Conservation (phyloP, 1,140 invertebrate genomes). For the Epicauta chinensis region DNA sequence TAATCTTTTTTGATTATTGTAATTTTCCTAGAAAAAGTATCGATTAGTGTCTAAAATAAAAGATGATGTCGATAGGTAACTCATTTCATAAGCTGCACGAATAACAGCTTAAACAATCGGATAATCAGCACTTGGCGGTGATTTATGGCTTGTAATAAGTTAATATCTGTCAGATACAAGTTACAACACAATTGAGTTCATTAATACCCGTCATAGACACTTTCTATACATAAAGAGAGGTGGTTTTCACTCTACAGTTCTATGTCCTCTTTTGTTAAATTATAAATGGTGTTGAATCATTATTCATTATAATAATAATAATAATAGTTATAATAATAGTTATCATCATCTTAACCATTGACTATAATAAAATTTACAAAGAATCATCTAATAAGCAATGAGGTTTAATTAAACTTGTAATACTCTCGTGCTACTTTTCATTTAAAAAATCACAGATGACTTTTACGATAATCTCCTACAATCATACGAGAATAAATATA, state of each 20-base stretch:
- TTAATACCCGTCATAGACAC: conserved; percentile 29
- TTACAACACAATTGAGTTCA: conserved; percentile 31
- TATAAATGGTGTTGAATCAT: conserved; percentile 15
- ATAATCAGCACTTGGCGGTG: conserved; percentile 29
- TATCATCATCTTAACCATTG: no score
- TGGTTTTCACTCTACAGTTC: conserved; percentile 10
- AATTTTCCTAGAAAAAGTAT: background rate
- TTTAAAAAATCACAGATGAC: no score
- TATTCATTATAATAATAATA: conserved; percentile 16
- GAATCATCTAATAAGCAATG: no score
- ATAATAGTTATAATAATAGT: no score
- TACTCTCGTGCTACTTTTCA: no score
- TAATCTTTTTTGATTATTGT: conserved; percentile 7
- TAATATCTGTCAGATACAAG: conserved; percentile 31
- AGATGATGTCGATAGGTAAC: background rate
- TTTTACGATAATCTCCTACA: no score
- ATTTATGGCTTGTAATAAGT: conserved; percentile 32
- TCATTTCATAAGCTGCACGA: conserved; percentile 9
- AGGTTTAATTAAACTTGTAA: no score
- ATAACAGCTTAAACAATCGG: conserved; percentile 25
- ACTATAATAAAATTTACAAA: no score
- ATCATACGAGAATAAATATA: no score
- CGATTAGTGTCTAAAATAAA: background rate
- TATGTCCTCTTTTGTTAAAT: conserved; percentile 12
- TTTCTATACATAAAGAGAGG: conserved; percentile 18